Evolutionary conservation across 2,888 invertebrate species (phyloP).

Genomic region (Byasa hedistus): DNA sequence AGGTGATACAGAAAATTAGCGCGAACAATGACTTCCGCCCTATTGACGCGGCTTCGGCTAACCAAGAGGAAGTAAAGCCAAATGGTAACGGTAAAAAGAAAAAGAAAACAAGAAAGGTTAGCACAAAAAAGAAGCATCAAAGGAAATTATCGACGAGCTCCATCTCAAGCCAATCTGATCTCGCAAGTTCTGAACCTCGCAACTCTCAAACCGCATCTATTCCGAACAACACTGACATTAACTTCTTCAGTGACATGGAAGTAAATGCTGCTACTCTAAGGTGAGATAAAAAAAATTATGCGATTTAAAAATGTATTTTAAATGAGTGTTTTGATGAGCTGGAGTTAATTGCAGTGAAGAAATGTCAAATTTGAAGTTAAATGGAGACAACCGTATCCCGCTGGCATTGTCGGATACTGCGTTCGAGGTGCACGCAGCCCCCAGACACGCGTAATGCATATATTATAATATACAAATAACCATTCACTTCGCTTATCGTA

Average conservation of each 20-base stretch:
- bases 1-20: constrained; percentile 81
- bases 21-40: constrained; percentile 83
- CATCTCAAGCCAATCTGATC: constrained; percentile 75
- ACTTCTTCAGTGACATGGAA: constrained; percentile 97
- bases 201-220: constrained; percentile 57
- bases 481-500: constrained; percentile 49
- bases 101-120: constrained; percentile 88
- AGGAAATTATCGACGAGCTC: constrained; percentile 84
- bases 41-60: constrained; percentile 65
- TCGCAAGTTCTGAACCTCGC: constrained; percentile 70
- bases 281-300: constrained; percentile 52
- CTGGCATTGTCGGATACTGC: constrained; percentile 76
- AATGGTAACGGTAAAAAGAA: constrained; percentile 84
- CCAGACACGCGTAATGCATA: constrained; percentile 73
- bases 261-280: constrained; percentile 83
- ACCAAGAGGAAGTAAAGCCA: constrained; percentile 72
- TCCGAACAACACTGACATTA: constrained; percentile 60
- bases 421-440: constrained; percentile 77
- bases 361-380: constrained; percentile 76
- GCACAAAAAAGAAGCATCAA: constrained; percentile 89
- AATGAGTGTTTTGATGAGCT: constrained; percentile 32
- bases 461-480: constrained; percentile 40
- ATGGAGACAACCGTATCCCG: constrained; percentile 75
- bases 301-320: not conserved
- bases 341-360: constrained; percentile 71